Percentiles rank a stretch among this genome's conserved stretches.
These are phyloP conservation scores for Drosophila incognita DNA, from an alignment of 2,888 invertebrate species.

Conservation along the genomic window DNA sequence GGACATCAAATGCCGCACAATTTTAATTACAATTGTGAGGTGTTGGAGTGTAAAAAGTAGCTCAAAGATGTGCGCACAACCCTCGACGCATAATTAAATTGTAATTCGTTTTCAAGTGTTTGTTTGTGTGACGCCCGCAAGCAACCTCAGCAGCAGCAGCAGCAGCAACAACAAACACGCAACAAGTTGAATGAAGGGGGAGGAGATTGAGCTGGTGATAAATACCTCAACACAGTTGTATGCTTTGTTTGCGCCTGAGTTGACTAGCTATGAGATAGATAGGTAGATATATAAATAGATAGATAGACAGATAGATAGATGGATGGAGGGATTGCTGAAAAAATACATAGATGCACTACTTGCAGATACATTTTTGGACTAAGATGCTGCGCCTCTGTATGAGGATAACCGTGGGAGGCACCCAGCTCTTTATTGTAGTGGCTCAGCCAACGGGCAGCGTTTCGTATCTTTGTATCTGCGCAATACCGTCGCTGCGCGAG, in stretches of 20 bases:
- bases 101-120: constrained; percentile 80
- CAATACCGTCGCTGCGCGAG: constrained; percentile 68
- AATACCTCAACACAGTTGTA: constrained; percentile 50
- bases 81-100: constrained; percentile 78
- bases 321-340: too few species aligned
- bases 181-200: constrained; percentile 60
- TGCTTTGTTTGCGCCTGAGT: constrained; percentile 40
- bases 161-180: constrained; percentile 56
- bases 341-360: not conserved
- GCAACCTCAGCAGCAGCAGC: constrained; percentile 34
- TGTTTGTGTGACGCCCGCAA: constrained; percentile 57
- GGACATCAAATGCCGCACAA: constrained; percentile 68
- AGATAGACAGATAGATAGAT: not conserved
- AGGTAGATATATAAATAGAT: constrained; percentile 9
- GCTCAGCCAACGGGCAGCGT: constrained; percentile 65
- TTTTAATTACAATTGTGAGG: constrained; percentile 73
- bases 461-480: constrained; percentile 74
- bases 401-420: constrained; percentile 47
- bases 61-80: constrained; percentile 60
- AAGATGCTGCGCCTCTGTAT: constrained; percentile 29
- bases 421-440: constrained; percentile 44
- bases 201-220: constrained; percentile 58
- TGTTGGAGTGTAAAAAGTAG: constrained; percentile 68
- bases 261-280: constrained; percentile 23
- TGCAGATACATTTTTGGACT: constrained; percentile 15